Evolutionary conservation across 2,113 vertebrate species (phyloP).

Genomic region (Scomber colias): DNA sequence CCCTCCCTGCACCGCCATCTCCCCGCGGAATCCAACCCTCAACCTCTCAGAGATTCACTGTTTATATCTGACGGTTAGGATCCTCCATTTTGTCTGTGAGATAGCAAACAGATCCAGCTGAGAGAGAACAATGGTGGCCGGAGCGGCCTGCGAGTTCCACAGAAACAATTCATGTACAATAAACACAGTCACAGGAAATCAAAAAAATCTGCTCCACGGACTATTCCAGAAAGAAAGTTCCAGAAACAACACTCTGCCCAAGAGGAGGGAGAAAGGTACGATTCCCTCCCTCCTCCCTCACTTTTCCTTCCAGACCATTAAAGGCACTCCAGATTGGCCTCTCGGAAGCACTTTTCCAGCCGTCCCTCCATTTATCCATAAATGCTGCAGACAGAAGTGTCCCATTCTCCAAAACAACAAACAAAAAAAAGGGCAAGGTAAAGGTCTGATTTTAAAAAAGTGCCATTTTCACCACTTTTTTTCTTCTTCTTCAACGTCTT

Average conservation of each 20-base stretch:
- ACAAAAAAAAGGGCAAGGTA: conserved; percentile 84
- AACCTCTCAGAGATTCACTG: conserved; percentile 56
- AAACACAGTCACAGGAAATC: conserved; percentile 75
- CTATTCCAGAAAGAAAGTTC: conserved; percentile 74
- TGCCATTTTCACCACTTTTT: conserved; percentile 88
- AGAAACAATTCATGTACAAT: conserved; percentile 75
- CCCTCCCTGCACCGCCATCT: conserved; percentile 20
- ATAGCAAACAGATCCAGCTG: conserved; percentile 72
- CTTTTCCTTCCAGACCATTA: conserved; percentile 71
- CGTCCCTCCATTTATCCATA: conserved; percentile 56
- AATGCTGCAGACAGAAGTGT: conserved; percentile 71
- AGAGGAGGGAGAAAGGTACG: conserved; percentile 60
- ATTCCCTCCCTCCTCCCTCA: conserved; percentile 24
- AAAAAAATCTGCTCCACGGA: conserved; percentile 64
- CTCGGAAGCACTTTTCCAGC: conserved; percentile 75
- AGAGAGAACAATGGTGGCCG: conserved; percentile 80
- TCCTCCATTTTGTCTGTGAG: conserved; percentile 63
- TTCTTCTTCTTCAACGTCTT: conserved; percentile 71
- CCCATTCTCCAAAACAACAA: conserved; percentile 71
- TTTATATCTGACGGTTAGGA: conserved; percentile 59
- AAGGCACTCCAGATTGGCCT: conserved; percentile 82
- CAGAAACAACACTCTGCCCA: conserved; percentile 72
- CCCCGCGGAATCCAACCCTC: conserved; percentile 42
- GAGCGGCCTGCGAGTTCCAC: conserved; percentile 78
- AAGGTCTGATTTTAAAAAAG: conserved; percentile 90